Percentiles rank a stretch among this genome's conserved stretches.
phyloP scores from a whole-genome alignment of 2,888 invertebrate species.

The Dryobotodes eremita region DNA sequence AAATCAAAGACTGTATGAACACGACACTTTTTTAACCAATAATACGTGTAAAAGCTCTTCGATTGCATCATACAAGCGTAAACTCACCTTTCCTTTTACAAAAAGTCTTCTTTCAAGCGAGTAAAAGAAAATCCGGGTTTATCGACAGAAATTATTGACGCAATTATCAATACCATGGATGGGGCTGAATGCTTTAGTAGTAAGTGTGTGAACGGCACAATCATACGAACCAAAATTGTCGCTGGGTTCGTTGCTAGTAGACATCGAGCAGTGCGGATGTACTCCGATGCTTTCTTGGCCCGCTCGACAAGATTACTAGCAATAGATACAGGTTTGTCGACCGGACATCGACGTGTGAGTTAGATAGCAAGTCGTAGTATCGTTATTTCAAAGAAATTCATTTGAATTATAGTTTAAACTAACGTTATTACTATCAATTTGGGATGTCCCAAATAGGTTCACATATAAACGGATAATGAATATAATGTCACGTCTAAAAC shows the following conservation, averaged over 20 bases:
- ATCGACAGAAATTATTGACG: constrained; percentile 52
- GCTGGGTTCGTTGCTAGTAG: constrained; percentile 37
- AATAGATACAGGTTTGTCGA: constrained; percentile 79
- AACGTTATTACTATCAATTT: constrained; percentile 5
- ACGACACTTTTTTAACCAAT: constrained; percentile 3
- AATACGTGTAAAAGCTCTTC: neutral
- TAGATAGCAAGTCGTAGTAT: constrained; percentile 9
- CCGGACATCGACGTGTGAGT: constrained; percentile 63
- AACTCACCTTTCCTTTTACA: constrained; percentile 14
- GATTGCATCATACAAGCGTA: constrained; percentile 19
- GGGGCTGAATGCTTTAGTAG: constrained; percentile 27
- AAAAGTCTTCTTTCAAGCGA: constrained; percentile 25
- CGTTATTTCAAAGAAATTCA: constrained; percentile 9
- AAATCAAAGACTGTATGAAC: neutral
- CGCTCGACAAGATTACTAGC: constrained; percentile 73
- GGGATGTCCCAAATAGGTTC: constrained; percentile 7
- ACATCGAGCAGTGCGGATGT: constrained; percentile 70
- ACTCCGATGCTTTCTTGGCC: constrained; percentile 74
- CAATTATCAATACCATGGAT: constrained; percentile 49
- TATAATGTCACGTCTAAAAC: constrained; percentile 11
- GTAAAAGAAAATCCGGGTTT: constrained; percentile 47
- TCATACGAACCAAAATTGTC: constrained; percentile 31
- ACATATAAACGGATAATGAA: constrained; percentile 15
- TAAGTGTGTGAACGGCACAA: constrained; percentile 46
- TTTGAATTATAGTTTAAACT: constrained; percentile 11